Conservation (phyloP, 2,113 vertebrate species). For the Scopus umbretta region DNA sequence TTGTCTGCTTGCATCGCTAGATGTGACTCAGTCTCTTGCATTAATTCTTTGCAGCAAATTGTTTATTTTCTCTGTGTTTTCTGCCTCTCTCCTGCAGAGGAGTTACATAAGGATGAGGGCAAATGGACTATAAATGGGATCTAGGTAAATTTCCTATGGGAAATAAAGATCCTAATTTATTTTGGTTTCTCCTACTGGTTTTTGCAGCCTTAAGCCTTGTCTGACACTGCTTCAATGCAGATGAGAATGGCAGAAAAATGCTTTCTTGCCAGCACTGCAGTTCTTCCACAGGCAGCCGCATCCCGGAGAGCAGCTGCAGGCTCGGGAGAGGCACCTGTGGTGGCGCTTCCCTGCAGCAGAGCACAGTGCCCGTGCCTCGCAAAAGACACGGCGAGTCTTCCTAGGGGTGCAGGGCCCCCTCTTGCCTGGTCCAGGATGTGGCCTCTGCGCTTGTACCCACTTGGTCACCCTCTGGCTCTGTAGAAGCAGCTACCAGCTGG, state of each 20-base stretch:
- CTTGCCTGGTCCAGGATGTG: background rate
- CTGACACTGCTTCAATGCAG: background rate
- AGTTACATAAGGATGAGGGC: slow-evolving; percentile 18
- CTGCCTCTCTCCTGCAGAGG: background rate
- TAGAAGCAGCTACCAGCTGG: background rate
- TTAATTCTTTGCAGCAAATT: background rate
- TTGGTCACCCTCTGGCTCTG: background rate
- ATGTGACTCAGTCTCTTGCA: slow-evolving; percentile 20
- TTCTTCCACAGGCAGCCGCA: background rate
- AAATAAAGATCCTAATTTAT: slow-evolving; percentile 14
- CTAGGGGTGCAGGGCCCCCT: too few species aligned
- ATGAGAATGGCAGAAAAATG: background rate
- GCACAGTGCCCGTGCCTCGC: background rate
- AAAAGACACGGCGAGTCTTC: fast-evolving
- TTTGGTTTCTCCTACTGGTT: background rate
- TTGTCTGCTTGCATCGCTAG: background rate
- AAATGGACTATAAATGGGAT: slow-evolving; percentile 14
- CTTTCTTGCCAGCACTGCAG: background rate
- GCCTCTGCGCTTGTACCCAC: fast-evolving
- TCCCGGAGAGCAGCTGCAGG: background rate
- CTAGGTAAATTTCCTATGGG: slow-evolving; percentile 22
- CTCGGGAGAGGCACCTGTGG: background rate
- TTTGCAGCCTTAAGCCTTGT: background rate
- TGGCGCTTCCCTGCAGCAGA: background rate
- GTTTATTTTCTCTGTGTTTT: slow-evolving; percentile 1